Percentiles rank a stretch among this genome's conserved stretches.
Conservation (phyloP, 1,140 invertebrate species). For the Neelides sp. region DNA sequence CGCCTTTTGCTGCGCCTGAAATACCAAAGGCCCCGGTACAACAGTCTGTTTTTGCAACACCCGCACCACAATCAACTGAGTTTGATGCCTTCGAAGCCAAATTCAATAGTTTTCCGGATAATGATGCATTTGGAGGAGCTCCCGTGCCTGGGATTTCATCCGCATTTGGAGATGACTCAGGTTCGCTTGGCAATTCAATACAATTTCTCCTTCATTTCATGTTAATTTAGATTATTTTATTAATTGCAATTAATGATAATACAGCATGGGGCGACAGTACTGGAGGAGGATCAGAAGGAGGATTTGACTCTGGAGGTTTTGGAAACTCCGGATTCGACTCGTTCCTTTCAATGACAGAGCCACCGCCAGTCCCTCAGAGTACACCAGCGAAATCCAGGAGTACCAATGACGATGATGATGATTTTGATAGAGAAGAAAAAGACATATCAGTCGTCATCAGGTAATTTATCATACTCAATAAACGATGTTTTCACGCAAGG, state of each 20-base stretch:
- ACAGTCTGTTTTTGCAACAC: neutral
- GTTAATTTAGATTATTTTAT: neutral
- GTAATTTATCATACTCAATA: constrained; percentile 36
- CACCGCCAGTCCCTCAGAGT: constrained; percentile 46
- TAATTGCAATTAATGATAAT: constrained; percentile 9
- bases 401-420: constrained; percentile 51
- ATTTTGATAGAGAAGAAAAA: constrained; percentile 55
- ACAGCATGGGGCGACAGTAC: constrained; percentile 33
- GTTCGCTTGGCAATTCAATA: neutral
- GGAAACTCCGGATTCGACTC: constrained; percentile 60
- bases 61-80: constrained; percentile 1
- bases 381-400: constrained; percentile 37
- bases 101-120: constrained; percentile 33
- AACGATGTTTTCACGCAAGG: constrained; percentile 29
- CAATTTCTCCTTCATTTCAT: neutral
- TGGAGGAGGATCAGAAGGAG: constrained; percentile 34
- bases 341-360: constrained; percentile 65
- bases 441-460: constrained; percentile 68
- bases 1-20: constrained; percentile 9
- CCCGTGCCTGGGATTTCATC: neutral
- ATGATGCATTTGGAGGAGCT: constrained; percentile 68
- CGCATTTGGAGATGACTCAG: neutral
- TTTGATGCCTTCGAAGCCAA: constrained; percentile 35
- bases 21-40: neutral
- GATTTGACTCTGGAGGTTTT: constrained; percentile 31